These are phyloP conservation scores for Peromyscus attwateri DNA, from an alignment of 2,797 vertebrate genomes.

Conservation along the genomic window DNA sequence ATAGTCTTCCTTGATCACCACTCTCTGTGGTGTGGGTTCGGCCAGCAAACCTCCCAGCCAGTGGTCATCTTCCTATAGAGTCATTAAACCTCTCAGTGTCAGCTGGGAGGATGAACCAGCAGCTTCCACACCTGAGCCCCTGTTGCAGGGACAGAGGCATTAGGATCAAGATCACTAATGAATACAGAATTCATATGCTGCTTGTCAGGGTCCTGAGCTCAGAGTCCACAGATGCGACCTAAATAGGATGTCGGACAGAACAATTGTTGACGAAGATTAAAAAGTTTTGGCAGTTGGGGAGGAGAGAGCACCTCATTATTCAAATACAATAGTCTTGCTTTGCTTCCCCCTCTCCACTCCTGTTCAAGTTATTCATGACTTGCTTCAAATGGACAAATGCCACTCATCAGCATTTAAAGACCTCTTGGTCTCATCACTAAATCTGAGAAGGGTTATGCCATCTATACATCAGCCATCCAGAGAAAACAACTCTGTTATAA, in stretches of 20 bases:
- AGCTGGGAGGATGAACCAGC: slow-evolving; percentile 88
- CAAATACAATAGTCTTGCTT: slow-evolving; percentile 78
- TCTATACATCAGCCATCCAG: slow-evolving; percentile 24
- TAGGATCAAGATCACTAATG: slow-evolving; percentile 89
- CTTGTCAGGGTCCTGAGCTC: slow-evolving; percentile 87
- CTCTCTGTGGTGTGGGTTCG: slow-evolving; percentile 85
- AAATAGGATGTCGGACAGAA: slow-evolving; percentile 82
- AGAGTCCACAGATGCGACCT: slow-evolving; percentile 83
- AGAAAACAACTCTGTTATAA: slow-evolving; percentile 62
- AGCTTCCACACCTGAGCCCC: slow-evolving; percentile 90
- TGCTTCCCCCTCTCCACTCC: neutral
- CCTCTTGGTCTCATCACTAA: slow-evolving; percentile 73
- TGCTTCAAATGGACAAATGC: slow-evolving; percentile 78
- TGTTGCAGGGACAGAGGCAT: slow-evolving; percentile 84
- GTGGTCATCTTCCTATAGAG: slow-evolving; percentile 85
- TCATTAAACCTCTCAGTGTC: slow-evolving; percentile 87
- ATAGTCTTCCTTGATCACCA: slow-evolving; percentile 86
- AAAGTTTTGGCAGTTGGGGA: slow-evolving; percentile 85
- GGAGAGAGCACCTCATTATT: slow-evolving; percentile 81
- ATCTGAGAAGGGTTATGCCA: slow-evolving; percentile 25
- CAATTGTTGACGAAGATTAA: slow-evolving; percentile 83
- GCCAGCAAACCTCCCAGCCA: slow-evolving; percentile 86
- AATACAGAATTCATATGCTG: slow-evolving; percentile 89
- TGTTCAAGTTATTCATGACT: slow-evolving; percentile 77
- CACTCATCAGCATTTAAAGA: slow-evolving; percentile 78